Evolutionary conservation across 2,113 vertebrate genomes (phyloP).

Genomic region (Crotalus tigris): DNA sequence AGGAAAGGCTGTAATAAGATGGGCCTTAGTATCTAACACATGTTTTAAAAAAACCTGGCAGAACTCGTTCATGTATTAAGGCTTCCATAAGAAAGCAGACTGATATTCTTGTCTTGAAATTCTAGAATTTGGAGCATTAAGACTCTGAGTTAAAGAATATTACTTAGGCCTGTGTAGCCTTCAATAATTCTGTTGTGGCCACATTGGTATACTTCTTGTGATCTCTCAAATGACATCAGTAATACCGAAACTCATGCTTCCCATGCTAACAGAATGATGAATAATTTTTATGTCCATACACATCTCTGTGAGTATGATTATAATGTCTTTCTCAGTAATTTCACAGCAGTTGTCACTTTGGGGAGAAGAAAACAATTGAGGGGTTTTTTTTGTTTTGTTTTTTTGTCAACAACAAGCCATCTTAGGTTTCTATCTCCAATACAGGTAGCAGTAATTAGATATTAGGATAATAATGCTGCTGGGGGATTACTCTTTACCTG

Average conservation of each 20-base stretch:
- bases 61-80: neutral
- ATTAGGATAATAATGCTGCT: neutral
- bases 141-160: neutral
- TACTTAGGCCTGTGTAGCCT: neutral
- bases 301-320: neutral
- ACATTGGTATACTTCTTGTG: neutral
- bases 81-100: neutral
- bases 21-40: neutral
- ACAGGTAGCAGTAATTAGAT: neutral
- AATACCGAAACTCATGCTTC: neutral
- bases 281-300: neutral
- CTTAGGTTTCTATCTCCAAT: neutral
- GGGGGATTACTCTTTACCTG: neutral
- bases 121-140: neutral
- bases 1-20: neutral
- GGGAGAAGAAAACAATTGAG: neutral
- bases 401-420: neutral
- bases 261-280: neutral
- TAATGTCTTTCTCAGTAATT: neutral
- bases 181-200: neutral
- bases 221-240: neutral
- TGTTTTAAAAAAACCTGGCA: neutral
- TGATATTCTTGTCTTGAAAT: neutral
- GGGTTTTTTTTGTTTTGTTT: neutral
- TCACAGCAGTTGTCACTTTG: neutral